Evolutionary conservation across 2,113 vertebrate genomes (phyloP).

Genomic region (Saccopteryx leptura): DNA sequence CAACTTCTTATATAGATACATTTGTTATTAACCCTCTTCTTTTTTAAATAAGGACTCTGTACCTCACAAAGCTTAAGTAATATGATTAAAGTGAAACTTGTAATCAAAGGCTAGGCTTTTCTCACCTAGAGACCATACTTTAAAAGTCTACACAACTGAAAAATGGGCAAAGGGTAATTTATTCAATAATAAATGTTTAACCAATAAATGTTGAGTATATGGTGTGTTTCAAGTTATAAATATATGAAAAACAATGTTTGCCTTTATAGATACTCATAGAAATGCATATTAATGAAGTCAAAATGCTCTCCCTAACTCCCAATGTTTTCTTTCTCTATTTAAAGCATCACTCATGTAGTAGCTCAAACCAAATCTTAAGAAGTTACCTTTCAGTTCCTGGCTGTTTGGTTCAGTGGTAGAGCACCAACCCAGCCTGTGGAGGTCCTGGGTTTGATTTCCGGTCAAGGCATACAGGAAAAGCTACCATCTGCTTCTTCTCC

Average conservation of each 20-base stretch:
- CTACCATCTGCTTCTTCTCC: too few relatives aligned
- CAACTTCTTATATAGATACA: neutral
- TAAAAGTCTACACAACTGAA: neutral
- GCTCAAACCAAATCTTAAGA: neutral
- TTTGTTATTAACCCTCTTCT: neutral
- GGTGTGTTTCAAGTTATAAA: neutral
- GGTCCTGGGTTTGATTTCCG: too few relatives aligned
- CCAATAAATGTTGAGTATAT: neutral
- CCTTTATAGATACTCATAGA: neutral
- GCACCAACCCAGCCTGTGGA: too few relatives aligned
- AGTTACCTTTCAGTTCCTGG: neutral
- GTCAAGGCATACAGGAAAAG: too few relatives aligned
- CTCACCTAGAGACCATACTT: neutral
- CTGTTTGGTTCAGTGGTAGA: too few relatives aligned
- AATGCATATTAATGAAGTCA: neutral
- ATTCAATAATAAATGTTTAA: neutral
- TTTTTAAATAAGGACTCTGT: neutral
- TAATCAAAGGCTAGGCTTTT: neutral
- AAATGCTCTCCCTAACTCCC: neutral
- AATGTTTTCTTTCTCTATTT: neutral
- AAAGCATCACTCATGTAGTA: neutral
- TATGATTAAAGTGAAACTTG: neutral
- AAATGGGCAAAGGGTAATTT: neutral
- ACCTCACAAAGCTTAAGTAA: neutral
- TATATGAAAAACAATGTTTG: neutral